Evolutionary conservation across 1,140 invertebrate genomes (phyloP).

Genomic region (Saccostrea glomerata): DNA sequence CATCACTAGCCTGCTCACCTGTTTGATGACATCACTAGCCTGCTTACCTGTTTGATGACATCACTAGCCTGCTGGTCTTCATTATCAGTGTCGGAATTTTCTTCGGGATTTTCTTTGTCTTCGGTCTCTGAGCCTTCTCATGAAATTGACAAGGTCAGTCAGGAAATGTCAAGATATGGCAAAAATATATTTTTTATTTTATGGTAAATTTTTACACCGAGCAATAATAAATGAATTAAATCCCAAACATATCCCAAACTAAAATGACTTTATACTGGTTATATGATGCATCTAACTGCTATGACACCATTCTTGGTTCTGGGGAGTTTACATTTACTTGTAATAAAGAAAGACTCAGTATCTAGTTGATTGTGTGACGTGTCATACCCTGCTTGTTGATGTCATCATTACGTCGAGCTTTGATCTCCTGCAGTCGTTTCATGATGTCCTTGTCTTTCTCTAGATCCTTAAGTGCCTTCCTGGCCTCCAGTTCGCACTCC

Average conservation of each 20-base stretch:
- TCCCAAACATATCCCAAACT: too few relatives aligned
- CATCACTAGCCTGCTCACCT: neutral
- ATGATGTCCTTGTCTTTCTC: slow-evolving; percentile 74
- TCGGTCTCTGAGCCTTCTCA: neutral
- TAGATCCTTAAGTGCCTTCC: slow-evolving; percentile 70
- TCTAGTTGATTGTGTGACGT: neutral
- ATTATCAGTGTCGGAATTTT: slow-evolving; percentile 67
- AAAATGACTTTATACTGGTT: too few relatives aligned
- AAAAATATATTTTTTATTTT: neutral
- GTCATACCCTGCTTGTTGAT: slow-evolving; percentile 56
- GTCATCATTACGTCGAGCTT: slow-evolving; percentile 65
- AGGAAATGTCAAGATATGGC: neutral
- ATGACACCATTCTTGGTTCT: too few relatives aligned
- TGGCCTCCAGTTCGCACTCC: slow-evolving; percentile 72
- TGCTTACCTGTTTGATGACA: slow-evolving; percentile 62
- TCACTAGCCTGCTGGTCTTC: slow-evolving; percentile 65
- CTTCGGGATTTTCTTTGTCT: neutral
- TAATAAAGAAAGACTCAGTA: too few relatives aligned
- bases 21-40: neutral
- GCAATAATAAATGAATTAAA: too few relatives aligned
- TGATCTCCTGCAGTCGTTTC: slow-evolving; percentile 68
- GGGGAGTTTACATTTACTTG: too few relatives aligned
- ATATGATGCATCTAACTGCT: too few relatives aligned
- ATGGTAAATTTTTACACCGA: too few relatives aligned
- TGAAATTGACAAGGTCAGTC: neutral